phyloP scores from a whole-genome alignment of 2,888 invertebrate species.

The Hydroisotoma schaefferi region DNA sequence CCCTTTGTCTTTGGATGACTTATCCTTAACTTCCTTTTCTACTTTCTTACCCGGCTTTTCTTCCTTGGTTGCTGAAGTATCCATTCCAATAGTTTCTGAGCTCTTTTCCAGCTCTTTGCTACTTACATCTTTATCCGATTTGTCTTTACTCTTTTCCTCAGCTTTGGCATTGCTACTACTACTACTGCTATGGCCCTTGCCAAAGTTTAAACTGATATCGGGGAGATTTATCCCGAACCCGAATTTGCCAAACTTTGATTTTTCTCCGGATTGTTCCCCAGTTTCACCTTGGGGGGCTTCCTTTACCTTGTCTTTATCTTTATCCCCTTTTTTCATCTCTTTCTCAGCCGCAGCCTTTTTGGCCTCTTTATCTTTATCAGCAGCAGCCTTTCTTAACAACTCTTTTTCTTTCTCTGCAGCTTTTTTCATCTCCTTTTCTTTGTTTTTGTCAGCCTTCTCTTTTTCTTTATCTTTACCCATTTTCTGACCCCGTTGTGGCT shows the following conservation, averaged over 20 bases:
- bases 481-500: slow-evolving; percentile 27
- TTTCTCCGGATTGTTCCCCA: slow-evolving; percentile 22
- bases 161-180: slow-evolving; percentile 23
- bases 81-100: no score
- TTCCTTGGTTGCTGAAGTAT: background rate
- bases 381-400: slow-evolving; percentile 14
- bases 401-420: no score
- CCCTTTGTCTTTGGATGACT: slow-evolving; percentile 23
- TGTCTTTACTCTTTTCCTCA: slow-evolving; percentile 12
- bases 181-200: no score
- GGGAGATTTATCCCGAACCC: slow-evolving; percentile 51
- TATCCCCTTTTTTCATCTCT: slow-evolving; percentile 18
- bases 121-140: slow-evolving; percentile 3
- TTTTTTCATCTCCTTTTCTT: slow-evolving; percentile 19
- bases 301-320: slow-evolving; percentile 7
- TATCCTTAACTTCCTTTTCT: slow-evolving; percentile 14
- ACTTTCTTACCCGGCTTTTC: background rate
- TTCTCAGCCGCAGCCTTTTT: slow-evolving; percentile 10
- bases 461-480: slow-evolving; percentile 15
- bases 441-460: slow-evolving; percentile 16
- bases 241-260: slow-evolving; percentile 45
- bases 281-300: slow-evolving; percentile 4
- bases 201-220: slow-evolving; percentile 44
- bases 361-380: slow-evolving; percentile 24
- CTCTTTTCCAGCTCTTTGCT: no score